phyloP scores from a whole-genome alignment of 2,113 vertebrate species.

The Clarias batrachus region DNA sequence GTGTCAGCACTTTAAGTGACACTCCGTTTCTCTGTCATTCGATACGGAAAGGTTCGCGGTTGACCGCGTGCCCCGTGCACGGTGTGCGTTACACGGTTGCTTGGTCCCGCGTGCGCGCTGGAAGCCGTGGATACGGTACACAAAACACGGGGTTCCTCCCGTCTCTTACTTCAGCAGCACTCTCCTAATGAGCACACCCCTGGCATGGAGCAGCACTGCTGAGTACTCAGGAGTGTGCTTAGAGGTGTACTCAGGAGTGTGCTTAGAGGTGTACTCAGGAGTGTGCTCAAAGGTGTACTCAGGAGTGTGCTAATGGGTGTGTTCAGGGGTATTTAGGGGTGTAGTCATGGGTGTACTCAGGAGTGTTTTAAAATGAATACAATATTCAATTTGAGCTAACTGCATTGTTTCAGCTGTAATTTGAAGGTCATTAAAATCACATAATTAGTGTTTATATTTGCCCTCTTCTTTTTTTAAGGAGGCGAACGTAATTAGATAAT shows the following conservation, averaged over 20 bases:
- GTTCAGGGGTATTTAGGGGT: too few species aligned
- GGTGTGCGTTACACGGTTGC: slow-evolving; percentile 54
- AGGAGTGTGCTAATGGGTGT: too few species aligned
- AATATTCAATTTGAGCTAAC: background rate
- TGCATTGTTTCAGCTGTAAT: background rate
- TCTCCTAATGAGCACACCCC: background rate
- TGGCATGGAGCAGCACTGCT: too few species aligned
- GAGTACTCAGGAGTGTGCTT: background rate
- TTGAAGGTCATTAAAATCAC: background rate
- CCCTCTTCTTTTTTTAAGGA: background rate
- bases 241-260: background rate
- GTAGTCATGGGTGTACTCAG: background rate
- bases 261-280: too few species aligned
- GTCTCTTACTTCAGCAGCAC: background rate
- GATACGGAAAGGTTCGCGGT: slow-evolving; percentile 43
- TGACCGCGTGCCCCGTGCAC: slow-evolving; percentile 44
- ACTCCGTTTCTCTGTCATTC: slow-evolving; percentile 44
- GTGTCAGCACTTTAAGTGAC: slow-evolving; percentile 36
- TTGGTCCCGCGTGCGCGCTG: background rate
- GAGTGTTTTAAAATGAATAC: background rate
- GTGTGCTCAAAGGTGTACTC: too few species aligned
- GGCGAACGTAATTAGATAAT: background rate
- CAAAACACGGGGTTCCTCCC: background rate
- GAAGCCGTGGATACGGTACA: slow-evolving; percentile 43
- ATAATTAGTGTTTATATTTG: background rate